These are phyloP conservation scores for Nymphicus hollandicus DNA, from an alignment of 2,113 vertebrate genomes.

Conservation along the genomic window DNA sequence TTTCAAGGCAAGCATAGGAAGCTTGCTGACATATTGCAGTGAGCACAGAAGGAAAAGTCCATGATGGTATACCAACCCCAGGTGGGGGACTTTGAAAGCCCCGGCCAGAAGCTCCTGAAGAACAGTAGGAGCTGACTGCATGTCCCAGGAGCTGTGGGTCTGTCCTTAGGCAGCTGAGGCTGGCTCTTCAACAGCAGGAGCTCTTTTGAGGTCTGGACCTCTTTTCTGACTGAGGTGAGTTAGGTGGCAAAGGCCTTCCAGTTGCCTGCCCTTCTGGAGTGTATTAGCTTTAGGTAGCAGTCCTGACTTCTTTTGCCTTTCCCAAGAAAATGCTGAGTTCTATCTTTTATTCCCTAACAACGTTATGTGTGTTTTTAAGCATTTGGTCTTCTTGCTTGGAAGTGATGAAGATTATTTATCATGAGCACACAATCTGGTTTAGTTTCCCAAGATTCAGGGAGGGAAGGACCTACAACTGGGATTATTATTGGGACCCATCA, in stretches of 20 bases:
- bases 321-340: not conserved
- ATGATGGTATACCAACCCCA: not conserved
- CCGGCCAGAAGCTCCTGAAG: not conserved
- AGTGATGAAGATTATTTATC: conserved; percentile 11
- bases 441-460: not conserved
- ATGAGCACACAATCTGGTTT: not conserved
- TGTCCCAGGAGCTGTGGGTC: not conserved
- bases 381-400: not conserved
- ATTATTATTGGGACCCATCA: not conserved
- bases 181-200: not conserved
- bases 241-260: not conserved
- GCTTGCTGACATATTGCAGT: not conserved
- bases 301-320: not conserved
- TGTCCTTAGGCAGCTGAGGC: not conserved
- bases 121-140: not conserved
- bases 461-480: not conserved
- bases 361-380: not conserved
- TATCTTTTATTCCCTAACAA: not conserved
- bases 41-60: not conserved
- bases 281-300: not conserved
- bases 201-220: not conserved
- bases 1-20: not conserved
- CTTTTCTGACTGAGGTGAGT: not conserved
- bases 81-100: not conserved
- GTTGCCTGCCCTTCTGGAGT: not conserved